These are phyloP conservation scores for Ctenicera cuprea DNA, from an alignment of 2,888 invertebrate genomes.

Conservation along the genomic window DNA sequence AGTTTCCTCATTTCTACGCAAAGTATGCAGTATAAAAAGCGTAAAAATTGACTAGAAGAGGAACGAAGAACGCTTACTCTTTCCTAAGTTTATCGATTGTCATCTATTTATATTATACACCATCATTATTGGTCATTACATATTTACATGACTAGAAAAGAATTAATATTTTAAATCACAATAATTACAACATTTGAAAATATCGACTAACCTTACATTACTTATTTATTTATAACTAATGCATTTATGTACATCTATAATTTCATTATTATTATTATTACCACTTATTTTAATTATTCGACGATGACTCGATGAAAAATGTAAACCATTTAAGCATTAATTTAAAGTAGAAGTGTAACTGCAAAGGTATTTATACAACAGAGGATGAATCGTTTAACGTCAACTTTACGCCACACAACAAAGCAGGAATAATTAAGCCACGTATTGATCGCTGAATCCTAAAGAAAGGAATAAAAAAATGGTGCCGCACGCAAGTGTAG, in stretches of 20 bases:
- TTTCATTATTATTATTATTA: not conserved
- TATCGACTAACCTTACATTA: constrained; percentile 24
- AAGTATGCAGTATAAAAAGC: constrained; percentile 62
- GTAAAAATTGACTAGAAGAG: constrained; percentile 68
- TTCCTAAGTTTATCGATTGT: constrained; percentile 63
- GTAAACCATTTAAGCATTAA: too few species aligned
- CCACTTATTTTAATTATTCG: constrained; percentile 9
- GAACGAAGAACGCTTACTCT: constrained; percentile 64
- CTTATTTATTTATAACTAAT: constrained; percentile 3
- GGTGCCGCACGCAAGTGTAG: constrained; percentile 46
- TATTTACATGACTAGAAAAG: constrained; percentile 52
- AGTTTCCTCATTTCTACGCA: constrained; percentile 57
- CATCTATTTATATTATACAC: constrained; percentile 57
- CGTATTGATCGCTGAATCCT: constrained; percentile 40
- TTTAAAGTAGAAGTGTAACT: too few species aligned
- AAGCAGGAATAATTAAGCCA: constrained; percentile 43
- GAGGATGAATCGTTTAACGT: constrained; percentile 40
- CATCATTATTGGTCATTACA: constrained; percentile 50
- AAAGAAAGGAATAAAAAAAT: constrained; percentile 44
- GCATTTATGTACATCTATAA: constrained; percentile 30
- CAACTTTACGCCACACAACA: constrained; percentile 31
- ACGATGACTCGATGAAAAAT: constrained; percentile 10
- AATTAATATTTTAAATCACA: constrained; percentile 44
- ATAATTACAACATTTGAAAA: constrained; percentile 37
- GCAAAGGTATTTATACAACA: not conserved